These are phyloP conservation scores for Polyommatus icarus DNA, from an alignment of 2,888 invertebrate species.

Conservation along the genomic window DNA sequence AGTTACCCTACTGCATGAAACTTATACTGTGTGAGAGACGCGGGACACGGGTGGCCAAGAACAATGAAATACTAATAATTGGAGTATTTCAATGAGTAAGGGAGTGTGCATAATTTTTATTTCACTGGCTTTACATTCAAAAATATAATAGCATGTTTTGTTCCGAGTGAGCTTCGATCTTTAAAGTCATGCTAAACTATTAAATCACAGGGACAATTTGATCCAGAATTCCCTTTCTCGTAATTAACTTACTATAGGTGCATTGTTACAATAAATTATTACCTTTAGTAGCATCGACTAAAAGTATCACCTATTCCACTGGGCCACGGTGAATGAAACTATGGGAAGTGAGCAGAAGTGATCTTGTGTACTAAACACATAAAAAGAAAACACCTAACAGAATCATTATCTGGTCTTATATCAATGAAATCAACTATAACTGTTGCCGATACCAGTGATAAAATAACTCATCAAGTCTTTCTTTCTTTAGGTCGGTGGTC, in stretches of 20 bases:
- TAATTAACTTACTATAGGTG: no score
- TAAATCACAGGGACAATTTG: neutral
- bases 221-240: no score
- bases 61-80: conserved; percentile 3
- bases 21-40: neutral
- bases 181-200: neutral
- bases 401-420: no score
- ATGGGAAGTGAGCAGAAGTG: no score
- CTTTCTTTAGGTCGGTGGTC: conserved; percentile 85
- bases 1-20: neutral
- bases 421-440: no score
- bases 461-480: neutral
- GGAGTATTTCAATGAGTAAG: neutral
- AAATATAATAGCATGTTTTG: neutral
- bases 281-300: no score
- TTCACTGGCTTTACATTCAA: neutral
- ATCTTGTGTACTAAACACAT: no score
- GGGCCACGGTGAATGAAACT: no score
- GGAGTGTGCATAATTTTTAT: neutral
- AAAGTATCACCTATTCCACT: no score
- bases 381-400: no score
- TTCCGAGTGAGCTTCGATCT: neutral
- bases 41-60: neutral
- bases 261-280: no score
- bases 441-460: no score